Percentiles rank a stretch among this genome's conserved stretches.
Evolutionary conservation across 2,113 vertebrate species (phyloP).

Genomic region (Chamaea fasciata): DNA sequence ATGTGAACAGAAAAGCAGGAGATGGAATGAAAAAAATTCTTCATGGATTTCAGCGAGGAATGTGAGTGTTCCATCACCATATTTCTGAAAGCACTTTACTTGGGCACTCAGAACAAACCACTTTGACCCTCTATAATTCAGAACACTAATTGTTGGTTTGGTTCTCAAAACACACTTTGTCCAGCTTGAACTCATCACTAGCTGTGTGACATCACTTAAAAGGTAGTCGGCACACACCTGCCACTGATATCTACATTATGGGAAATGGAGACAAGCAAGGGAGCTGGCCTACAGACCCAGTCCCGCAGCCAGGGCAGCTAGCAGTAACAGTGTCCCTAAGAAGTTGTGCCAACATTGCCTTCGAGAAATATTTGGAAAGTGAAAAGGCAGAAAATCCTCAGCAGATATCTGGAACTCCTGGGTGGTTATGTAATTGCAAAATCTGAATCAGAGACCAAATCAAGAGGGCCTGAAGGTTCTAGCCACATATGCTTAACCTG

Average conservation of each 20-base stretch:
- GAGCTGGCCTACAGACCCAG: background rate
- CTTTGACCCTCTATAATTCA: background rate
- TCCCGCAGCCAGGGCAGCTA: background rate
- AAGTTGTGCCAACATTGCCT: background rate
- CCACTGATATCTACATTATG: background rate
- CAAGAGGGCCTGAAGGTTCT: background rate
- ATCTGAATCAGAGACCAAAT: background rate
- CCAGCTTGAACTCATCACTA: background rate
- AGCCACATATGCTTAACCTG: background rate
- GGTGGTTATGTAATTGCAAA: background rate
- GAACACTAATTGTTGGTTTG: background rate
- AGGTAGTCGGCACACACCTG: background rate
- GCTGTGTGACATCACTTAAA: background rate
- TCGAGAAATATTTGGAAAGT: background rate
- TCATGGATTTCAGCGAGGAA: background rate
- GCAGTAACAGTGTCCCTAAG: rapidly evolving
- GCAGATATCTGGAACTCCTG: background rate
- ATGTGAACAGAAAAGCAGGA: background rate
- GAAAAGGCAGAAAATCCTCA: background rate
- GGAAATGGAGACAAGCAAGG: background rate
- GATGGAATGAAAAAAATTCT: background rate
- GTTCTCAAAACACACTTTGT: background rate
- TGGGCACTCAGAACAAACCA: background rate
- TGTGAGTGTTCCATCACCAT: background rate
- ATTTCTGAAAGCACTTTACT: background rate